Percentiles rank a stretch among this genome's conserved stretches.
Conservation (phyloP, 2,888 invertebrate genomes). For the Teleiodes luculella region DNA sequence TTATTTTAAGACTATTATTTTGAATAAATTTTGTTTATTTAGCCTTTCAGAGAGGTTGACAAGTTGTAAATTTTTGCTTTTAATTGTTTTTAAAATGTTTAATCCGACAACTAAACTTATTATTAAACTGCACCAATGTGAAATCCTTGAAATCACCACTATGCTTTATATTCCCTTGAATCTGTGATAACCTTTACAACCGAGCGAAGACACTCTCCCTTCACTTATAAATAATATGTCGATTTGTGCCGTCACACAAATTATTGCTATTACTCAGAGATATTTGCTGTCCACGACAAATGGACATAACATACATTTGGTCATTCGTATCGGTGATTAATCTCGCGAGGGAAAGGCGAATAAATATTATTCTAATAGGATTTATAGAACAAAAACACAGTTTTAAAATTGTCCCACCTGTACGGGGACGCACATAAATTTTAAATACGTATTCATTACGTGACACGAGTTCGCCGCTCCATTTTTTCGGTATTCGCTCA, state of each 20-base stretch:
- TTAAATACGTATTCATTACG: conserved; percentile 18
- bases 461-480: conserved; percentile 20
- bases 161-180: background rate
- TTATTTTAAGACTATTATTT: too few species aligned
- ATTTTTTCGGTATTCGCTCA: conserved; percentile 21
- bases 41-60: too few species aligned
- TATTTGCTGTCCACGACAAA: conserved; percentile 3
- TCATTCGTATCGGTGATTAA: conserved; percentile 2
- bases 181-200: background rate
- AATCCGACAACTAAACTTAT: too few species aligned
- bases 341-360: background rate
- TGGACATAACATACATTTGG: background rate
- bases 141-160: too few species aligned
- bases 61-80: too few species aligned
- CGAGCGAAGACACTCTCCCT: conserved; percentile 15
- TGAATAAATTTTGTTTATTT: too few species aligned
- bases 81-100: too few species aligned
- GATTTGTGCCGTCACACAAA: conserved; percentile 1
- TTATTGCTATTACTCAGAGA: background rate
- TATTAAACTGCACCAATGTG: too few species aligned
- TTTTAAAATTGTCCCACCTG: background rate
- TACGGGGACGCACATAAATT: background rate
- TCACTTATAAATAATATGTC: conserved; percentile 14
- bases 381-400: background rate
- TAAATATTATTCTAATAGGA: background rate